phyloP scores from a whole-genome alignment of 1,140 invertebrate genomes.

The Formica selysi region DNA sequence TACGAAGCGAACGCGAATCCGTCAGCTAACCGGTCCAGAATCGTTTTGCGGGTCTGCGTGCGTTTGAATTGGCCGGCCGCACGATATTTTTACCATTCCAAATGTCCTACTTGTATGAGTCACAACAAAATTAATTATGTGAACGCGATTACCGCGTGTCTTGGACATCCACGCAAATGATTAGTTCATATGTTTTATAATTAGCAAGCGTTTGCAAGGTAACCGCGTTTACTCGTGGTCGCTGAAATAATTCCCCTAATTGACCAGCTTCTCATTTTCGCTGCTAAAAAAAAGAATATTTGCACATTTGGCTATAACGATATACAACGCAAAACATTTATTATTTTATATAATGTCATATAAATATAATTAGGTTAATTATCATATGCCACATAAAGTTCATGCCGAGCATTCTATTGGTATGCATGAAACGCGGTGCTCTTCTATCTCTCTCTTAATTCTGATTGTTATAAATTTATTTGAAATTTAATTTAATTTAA shows the following conservation, averaged over 20 bases:
- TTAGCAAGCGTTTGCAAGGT: background rate
- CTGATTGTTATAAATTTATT: background rate
- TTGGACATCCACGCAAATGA: background rate
- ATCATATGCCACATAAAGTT: background rate
- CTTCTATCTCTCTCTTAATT: background rate
- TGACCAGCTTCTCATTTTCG: background rate
- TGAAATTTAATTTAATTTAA: background rate
- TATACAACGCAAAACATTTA: background rate
- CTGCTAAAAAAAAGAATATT: background rate
- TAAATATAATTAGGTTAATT: conserved; percentile 37
- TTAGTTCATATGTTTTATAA: conserved; percentile 7
- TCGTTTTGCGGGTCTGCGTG: conserved; percentile 6
- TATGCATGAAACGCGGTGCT: background rate
- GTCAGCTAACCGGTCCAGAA: conserved; percentile 38
- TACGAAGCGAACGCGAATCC: conserved; percentile 38
- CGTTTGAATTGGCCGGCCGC: conserved; percentile 12
- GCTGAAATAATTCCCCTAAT: conserved; percentile 30
- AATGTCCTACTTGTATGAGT: conserved; percentile 2
- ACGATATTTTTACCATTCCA: conserved; percentile 24
- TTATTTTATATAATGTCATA: background rate
- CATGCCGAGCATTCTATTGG: background rate
- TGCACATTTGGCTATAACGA: background rate
- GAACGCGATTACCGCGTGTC: conserved; percentile 43
- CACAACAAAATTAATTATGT: conserved; percentile 33
- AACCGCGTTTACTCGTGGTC: conserved; percentile 5